Base-by-base conservation (phyloP, 2,888 invertebrate genomes). In the Diaperis boleti region DNA sequence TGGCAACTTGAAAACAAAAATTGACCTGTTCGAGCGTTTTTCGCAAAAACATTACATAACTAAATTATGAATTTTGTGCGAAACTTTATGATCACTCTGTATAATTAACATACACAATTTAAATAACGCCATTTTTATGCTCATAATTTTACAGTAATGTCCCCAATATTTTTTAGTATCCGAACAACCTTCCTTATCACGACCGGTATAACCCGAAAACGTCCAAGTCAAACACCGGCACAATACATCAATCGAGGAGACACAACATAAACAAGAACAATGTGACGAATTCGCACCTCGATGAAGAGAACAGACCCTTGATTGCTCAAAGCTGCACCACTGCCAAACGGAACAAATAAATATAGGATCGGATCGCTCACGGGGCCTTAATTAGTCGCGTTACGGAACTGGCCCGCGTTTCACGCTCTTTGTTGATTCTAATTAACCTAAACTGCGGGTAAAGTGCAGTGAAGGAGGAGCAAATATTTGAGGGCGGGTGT, bases 251-350 rank as follows among this genome's bases (percentile, higher is more conserved):
- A 74, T 76, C 74, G 74, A 71, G 66, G n/a, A n/a, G n/a, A n/a
- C n/a, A 65, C 71, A 76, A 76, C 75, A 75, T 75, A 76, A 76
- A 76, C 75, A 76, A 67, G 70, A 75, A 76, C 74, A 74, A 76
- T 75, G 72, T 62, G 73, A 73, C 72, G 74, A 74, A 68, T 75
- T 75, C 69, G 70, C 74, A 76, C 74, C 75, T 74, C n/a, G n/a
- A n/a, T n/a, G n/a, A n/a, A n/a, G n/a, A n/a, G n/a, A n/a, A n/a
- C n/a, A n/a, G n/a, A n/a, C n/a, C n/a, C 69, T 69, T 74, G 74
- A 74, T 74, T 74, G 73, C 74, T 74, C 74, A 74, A 74, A 74
- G 74, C 71, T 42, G 11, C 29, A 18, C 50, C 50, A 17, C n/a
- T n/a, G 2, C 50, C 31, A 29, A 60, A 60, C 62, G 61, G 63